These are phyloP conservation scores for Erynnis tages DNA, from an alignment of 2,888 invertebrate genomes.

Conservation along the genomic window DNA sequence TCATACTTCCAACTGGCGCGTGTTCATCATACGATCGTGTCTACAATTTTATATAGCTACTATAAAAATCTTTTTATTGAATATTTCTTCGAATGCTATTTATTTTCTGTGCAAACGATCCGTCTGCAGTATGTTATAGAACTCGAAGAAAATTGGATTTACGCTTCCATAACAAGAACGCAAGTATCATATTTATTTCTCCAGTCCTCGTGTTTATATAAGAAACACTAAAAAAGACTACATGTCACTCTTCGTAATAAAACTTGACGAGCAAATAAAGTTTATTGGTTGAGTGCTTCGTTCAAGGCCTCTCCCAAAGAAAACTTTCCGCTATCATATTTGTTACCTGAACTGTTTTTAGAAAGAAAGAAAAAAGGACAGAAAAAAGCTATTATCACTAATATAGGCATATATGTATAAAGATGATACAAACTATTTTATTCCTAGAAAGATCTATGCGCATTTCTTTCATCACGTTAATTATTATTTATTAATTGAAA, in stretches of 20 bases:
- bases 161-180: slow-evolving; percentile 1
- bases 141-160: slow-evolving; percentile 2
- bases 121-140: not conserved
- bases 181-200: not conserved
- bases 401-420: too few relatives aligned
- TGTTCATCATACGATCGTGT: too few relatives aligned
- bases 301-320: not conserved
- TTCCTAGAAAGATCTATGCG: too few relatives aligned
- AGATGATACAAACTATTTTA: too few relatives aligned
- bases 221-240: not conserved
- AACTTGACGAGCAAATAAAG: slow-evolving; percentile 5
- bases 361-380: too few relatives aligned
- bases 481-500: too few relatives aligned
- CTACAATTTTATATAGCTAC: too few relatives aligned
- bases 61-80: not conserved
- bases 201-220: slow-evolving; percentile 1
- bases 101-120: not conserved
- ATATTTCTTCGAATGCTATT: not conserved
- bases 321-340: not conserved
- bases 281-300: not conserved
- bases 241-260: not conserved
- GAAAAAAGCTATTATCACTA: too few relatives aligned
- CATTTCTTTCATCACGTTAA: too few relatives aligned
- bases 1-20: too few relatives aligned
- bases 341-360: too few relatives aligned